phyloP scores from a whole-genome alignment of 2,113 vertebrate genomes.

The Fulmarus glacialis region DNA sequence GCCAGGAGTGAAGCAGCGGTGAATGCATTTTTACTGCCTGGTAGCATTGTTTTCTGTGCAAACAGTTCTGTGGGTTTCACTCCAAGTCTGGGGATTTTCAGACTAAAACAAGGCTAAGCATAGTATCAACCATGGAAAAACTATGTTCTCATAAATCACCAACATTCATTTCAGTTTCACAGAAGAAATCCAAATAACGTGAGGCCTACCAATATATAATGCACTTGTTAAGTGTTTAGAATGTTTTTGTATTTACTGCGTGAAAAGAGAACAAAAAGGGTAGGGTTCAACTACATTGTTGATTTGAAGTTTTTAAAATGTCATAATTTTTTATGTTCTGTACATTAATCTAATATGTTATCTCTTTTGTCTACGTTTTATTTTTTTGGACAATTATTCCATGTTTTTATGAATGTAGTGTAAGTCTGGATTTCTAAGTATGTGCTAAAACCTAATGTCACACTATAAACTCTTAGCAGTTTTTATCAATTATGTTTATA shows the following conservation, averaged over 20 bases:
- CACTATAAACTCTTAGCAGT: not conserved
- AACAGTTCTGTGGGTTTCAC: not conserved
- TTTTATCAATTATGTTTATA: conserved; percentile 43
- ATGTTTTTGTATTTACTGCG: not conserved
- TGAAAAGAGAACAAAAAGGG: not conserved
- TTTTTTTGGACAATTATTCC: not conserved
- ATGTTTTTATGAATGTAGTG: not conserved
- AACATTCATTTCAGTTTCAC: not conserved
- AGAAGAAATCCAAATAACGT: not conserved
- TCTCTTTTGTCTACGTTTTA: not conserved
- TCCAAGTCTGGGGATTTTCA: not conserved
- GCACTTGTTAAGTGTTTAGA: not conserved
- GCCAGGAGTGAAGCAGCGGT: not conserved
- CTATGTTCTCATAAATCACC: not conserved
- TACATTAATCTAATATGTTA: not conserved
- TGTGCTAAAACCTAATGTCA: conserved; percentile 30
- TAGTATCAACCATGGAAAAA: not conserved
- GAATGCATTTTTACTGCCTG: not conserved
- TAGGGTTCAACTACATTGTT: not conserved
- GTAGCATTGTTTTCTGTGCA: not conserved
- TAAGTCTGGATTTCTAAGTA: not conserved
- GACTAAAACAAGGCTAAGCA: not conserved
- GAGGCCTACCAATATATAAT: not conserved
- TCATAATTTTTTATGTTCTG: not conserved
- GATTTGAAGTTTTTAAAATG: not conserved